Conservation (phyloP, 2,888 invertebrate genomes). For the Rhagonycha fulva region DNA sequence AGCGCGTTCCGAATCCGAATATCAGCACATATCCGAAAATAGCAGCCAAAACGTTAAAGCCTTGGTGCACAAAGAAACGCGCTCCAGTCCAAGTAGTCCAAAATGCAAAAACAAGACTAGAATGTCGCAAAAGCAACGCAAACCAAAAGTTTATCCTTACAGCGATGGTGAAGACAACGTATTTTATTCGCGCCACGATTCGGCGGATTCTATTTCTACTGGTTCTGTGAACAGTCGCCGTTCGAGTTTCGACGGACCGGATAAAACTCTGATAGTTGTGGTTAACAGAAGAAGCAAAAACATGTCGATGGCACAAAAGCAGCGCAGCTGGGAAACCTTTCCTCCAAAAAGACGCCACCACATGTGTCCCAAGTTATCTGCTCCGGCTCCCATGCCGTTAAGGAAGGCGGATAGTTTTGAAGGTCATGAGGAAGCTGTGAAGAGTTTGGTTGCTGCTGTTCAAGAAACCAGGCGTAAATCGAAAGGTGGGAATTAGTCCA, state of each 20-base stretch:
- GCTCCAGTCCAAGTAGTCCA: slow-evolving; percentile 51
- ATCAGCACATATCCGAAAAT: slow-evolving; percentile 62
- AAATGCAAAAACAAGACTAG: slow-evolving; percentile 50
- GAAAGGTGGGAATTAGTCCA: slow-evolving; percentile 49
- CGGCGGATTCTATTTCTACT: slow-evolving; percentile 62
- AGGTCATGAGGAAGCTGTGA: slow-evolving; percentile 70
- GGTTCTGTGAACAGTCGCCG: slow-evolving; percentile 56
- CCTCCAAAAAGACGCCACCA: slow-evolving; percentile 58
- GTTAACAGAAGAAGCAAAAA: slow-evolving; percentile 53
- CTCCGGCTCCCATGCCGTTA: slow-evolving; percentile 49
- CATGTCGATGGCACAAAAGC: slow-evolving; percentile 61
- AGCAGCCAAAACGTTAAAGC: slow-evolving; percentile 59
- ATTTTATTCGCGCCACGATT: slow-evolving; percentile 57
- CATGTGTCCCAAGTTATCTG: slow-evolving; percentile 48
- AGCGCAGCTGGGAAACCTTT: slow-evolving; percentile 67
- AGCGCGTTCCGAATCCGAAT: slow-evolving; percentile 56
- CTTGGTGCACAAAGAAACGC: slow-evolving; percentile 56
- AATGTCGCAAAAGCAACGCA: slow-evolving; percentile 38
- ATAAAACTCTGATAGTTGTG: slow-evolving; percentile 60
- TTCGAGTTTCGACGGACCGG: slow-evolving; percentile 58
- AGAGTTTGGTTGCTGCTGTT: slow-evolving; percentile 68
- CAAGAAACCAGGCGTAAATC: slow-evolving; percentile 66
- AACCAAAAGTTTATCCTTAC: slow-evolving; percentile 58
- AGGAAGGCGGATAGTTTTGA: slow-evolving; percentile 71
- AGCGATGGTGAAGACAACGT: slow-evolving; percentile 62